Base-by-base conservation (phyloP, 92 coral and sea anemone genomes). In the Porites evermanni region DNA sequence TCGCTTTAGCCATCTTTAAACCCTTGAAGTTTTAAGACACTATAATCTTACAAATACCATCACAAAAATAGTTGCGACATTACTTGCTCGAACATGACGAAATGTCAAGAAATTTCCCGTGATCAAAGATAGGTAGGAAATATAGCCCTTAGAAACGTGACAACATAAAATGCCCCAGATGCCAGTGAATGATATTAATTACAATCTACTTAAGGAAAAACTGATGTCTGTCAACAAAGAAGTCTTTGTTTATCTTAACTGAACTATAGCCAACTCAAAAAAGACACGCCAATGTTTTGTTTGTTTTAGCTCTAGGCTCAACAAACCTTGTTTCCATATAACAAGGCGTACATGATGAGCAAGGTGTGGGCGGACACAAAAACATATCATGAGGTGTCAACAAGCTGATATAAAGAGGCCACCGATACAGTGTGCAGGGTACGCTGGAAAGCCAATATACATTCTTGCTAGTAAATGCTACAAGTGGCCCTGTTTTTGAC, bases 1-100 rank as follows among this genome's bases (percentile, higher is more conserved):
- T 78, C 58, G 88, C 83, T 3, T 78, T 50, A 17, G 88, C 83
- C 88, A 85, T 85, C 26, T 67, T 32, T 26, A 29, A 59, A 68
- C 50, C 81, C 64, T 78, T 21, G 23, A 47, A 17, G 20, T 68
- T 21, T 61, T 14, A 64, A 65, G 51, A 2, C n/a, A 26, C 52
- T 21, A 24, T 26, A 80, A 38, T 47, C 50, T 10, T 56, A 50
- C 26, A 26, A 60, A 61, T 19, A 77, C 68, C 26, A 10, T 29
- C 17, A 5, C 67, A 14, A 23, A 54, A 17, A 5, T 58, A 58
- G 1, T 44, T 38, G n/a, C 23, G n/a, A 76, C 53, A 16, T 54
- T 2, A 3, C 21, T 44, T 8, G 7, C 17, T 17, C 6, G 72
- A 53, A 64, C 6, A 65, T 32, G 85, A 80, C 76, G 67, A 80